phyloP scores from a whole-genome alignment of 2,888 invertebrate genomes.

The Pollenia labialis region DNA sequence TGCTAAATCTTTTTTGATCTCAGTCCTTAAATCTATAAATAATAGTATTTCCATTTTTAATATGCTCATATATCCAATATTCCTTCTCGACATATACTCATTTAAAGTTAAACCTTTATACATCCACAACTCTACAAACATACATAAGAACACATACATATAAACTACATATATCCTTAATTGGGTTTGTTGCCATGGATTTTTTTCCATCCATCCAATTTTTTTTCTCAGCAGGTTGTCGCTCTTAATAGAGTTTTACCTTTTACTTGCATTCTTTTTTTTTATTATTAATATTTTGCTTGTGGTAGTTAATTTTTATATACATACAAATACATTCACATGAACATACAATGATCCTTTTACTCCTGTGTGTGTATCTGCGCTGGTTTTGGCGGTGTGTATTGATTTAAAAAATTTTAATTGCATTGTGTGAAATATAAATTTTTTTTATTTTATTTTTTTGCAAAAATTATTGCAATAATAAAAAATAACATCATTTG shows the following conservation, averaged over 20 bases:
- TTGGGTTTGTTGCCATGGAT: constrained; percentile 49
- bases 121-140: not conserved
- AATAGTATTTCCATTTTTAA: too few species aligned
- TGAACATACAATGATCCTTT: not conserved
- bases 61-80: not conserved
- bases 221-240: constrained; percentile 21
- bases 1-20: too few species aligned
- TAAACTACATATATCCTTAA: constrained; percentile 48
- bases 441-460: constrained; percentile 16
- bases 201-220: constrained; percentile 1
- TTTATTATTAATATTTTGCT: not conserved
- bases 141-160: not conserved
- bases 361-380: not conserved
- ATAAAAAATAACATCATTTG: constrained; percentile 22
- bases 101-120: not conserved
- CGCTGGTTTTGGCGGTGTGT: constrained; percentile 32
- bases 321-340: constrained; percentile 3
- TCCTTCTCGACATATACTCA: not conserved
- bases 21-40: too few species aligned
- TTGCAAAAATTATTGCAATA: constrained; percentile 57
- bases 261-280: not conserved
- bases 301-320: constrained; percentile 29
- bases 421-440: constrained; percentile 61
- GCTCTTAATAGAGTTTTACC: constrained; percentile 30
- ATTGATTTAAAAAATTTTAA: constrained; percentile 67